Conservation (phyloP, 2,113 vertebrate genomes). For the Mastomys natalensis region DNA sequence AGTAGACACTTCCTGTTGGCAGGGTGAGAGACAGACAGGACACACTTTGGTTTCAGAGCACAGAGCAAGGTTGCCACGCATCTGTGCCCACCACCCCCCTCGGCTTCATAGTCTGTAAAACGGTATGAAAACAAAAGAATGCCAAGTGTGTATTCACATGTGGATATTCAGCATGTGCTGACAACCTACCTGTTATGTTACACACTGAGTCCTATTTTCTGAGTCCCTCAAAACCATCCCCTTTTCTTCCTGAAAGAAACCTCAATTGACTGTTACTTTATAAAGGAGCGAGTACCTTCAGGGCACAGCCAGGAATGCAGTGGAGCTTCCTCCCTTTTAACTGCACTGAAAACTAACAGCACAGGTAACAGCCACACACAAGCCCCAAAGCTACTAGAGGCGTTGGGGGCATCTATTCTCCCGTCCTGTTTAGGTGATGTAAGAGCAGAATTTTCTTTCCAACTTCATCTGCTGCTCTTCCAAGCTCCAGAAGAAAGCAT, state of each 20-base stretch:
- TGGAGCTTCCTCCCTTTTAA: conserved; percentile 35
- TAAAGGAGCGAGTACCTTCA: conserved; percentile 70
- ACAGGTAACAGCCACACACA: not conserved
- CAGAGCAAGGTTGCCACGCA: conserved; percentile 72
- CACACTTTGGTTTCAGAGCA: conserved; percentile 78
- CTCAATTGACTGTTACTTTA: conserved; percentile 38
- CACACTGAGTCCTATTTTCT: conserved; percentile 67
- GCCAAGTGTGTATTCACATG: conserved; percentile 64
- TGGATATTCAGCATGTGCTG: conserved; percentile 61
- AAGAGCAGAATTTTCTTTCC: conserved; percentile 72
- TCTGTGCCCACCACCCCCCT: conserved; percentile 67
- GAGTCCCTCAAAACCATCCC: conserved; percentile 71
- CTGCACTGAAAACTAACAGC: conserved; percentile 47
- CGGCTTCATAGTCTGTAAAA: conserved; percentile 21
- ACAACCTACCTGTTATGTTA: conserved; percentile 87
- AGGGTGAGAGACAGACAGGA: not conserved
- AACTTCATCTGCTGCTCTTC: conserved; percentile 67
- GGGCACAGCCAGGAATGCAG: conserved; percentile 60
- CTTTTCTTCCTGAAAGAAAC: conserved; percentile 74
- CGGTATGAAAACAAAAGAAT: not conserved
- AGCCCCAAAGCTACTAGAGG: not conserved
- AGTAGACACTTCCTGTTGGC: conserved; percentile 66
- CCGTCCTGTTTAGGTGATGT: conserved; percentile 55
- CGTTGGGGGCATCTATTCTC: conserved; percentile 36
- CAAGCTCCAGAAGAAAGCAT: conserved; percentile 68